Evolutionary conservation across 2,888 invertebrate genomes (phyloP), one percentile per base, ranked within the genome.

Genomic region (Tetragonula carbonaria): DNA sequence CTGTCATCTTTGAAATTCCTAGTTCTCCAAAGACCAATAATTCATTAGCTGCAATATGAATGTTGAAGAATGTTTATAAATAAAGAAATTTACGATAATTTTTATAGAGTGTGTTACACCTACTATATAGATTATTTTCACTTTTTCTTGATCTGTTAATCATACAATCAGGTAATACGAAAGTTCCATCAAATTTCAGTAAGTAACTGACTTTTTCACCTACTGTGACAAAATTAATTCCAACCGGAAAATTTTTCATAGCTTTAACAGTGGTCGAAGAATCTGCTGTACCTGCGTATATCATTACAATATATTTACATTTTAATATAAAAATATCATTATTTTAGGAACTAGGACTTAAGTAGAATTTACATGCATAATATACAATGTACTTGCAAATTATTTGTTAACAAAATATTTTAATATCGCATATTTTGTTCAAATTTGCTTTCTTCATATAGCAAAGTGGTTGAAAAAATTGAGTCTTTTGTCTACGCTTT

Each of bases 21-120:
- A 95, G 82, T 68, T 86, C 87, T 67, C 91, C 87, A 74, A 95
- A 93, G 3, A 90, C 88, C 16, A 87, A 90, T 18, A 95, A 87
- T 50, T 92, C 91, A 55, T 88, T 86, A 55, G 74, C 91, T 91
- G 68, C 11, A 82, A 51, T 45, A 50, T 50, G 6, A 14, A n/a
- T 50, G 51, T 45, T 8, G 11, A 45, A 45, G 45, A 45, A 11
- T 45, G 8, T 11, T 45, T 45, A 45, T 45, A 21, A 55, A 18
- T 16, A 8, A 51, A 38, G 8, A 5, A 55, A 50, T 16, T 33
- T n/a, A 59, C 4, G 13, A 11, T 6, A 4, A 51, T 53, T 62
- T 62, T 65, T 65, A 57, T 50, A 74, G 28, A 55, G 5, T 28
- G 23, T 23, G 21, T 28, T 65, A 59, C n/a, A 70, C 72, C 8